Evolutionary conservation across 2,797 vertebrate genomes (phyloP).

Genomic region (Darevskia nairensis): DNA sequence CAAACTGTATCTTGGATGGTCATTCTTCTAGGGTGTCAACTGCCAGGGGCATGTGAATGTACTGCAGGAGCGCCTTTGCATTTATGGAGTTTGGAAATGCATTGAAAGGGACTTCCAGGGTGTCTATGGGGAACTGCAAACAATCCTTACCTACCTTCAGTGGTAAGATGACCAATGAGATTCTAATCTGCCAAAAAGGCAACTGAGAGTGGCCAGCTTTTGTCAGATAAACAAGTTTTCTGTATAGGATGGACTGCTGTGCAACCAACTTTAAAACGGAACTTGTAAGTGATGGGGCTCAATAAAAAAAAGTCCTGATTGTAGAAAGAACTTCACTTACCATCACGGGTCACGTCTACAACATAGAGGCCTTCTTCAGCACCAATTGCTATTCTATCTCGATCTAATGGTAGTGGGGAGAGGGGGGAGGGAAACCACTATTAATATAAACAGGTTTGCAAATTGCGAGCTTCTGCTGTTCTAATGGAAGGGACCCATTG

Average conservation of each 20-base stretch:
- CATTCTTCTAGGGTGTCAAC: background rate
- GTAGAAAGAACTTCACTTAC: constrained; percentile 79
- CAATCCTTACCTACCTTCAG: background rate
- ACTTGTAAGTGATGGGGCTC: constrained; percentile 36
- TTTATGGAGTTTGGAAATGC: background rate
- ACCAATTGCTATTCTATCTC: constrained; percentile 91
- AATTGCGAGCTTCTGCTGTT: background rate
- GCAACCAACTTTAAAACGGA: constrained; percentile 34
- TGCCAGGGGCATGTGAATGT: background rate
- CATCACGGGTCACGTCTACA: constrained; percentile 93
- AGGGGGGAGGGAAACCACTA: constrained; percentile 16
- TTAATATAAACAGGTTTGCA: constrained; percentile 12
- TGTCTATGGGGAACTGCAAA: background rate
- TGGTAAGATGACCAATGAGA: constrained; percentile 24
- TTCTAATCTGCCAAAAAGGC: constrained; percentile 13
- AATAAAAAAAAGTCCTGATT: constrained; percentile 35
- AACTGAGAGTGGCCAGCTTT: constrained; percentile 42
- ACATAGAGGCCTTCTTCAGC: constrained; percentile 96
- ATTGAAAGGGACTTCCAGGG: background rate
- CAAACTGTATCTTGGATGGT: too few relatives aligned
- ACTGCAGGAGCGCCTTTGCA: too few relatives aligned
- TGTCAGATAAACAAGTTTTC: constrained; percentile 41
- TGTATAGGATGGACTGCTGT: constrained; percentile 34
- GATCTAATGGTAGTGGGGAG: constrained; percentile 79
- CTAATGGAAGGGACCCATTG: background rate